These are phyloP conservation scores for Eubasilissa splendida DNA, from an alignment of 2,888 invertebrate species.

Conservation along the genomic window DNA sequence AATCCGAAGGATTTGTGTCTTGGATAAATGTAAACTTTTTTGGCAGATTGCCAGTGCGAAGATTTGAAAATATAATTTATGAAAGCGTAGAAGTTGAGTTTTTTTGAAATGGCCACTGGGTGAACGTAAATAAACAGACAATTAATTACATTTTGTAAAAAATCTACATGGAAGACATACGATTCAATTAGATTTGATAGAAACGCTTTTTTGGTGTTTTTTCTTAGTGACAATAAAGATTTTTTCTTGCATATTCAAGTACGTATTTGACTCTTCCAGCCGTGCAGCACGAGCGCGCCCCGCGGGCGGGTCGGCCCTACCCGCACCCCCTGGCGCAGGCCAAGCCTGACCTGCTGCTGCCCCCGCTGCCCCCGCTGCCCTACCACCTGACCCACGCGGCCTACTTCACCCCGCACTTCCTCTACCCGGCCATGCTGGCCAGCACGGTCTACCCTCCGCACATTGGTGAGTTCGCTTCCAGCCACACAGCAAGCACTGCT, in stretches of 20 bases:
- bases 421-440: constrained; percentile 65
- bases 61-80: too few species aligned
- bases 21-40: too few species aligned
- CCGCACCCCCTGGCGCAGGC: background rate
- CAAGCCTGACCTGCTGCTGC: constrained; percentile 12
- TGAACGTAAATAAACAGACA: too few species aligned
- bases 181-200: too few species aligned
- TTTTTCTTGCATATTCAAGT: too few species aligned
- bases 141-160: too few species aligned
- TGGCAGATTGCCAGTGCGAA: too few species aligned
- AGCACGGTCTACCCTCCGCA: constrained; percentile 60
- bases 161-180: background rate
- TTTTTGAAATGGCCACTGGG: too few species aligned
- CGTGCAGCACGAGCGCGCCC: constrained; percentile 92
- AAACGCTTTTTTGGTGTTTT: background rate
- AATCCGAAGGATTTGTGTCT: too few species aligned
- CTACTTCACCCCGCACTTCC: constrained; percentile 63
- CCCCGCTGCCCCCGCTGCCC: constrained; percentile 40
- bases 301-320: constrained; percentile 70
- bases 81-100: too few species aligned
- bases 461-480: background rate
- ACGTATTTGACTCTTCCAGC: constrained; percentile 71
- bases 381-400: constrained; percentile 57
- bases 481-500: constrained; percentile 52
- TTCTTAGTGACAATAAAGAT: background rate